Evolutionary conservation across 2,888 invertebrate genomes (phyloP).

Genomic region (Synergus laeviventris): DNA sequence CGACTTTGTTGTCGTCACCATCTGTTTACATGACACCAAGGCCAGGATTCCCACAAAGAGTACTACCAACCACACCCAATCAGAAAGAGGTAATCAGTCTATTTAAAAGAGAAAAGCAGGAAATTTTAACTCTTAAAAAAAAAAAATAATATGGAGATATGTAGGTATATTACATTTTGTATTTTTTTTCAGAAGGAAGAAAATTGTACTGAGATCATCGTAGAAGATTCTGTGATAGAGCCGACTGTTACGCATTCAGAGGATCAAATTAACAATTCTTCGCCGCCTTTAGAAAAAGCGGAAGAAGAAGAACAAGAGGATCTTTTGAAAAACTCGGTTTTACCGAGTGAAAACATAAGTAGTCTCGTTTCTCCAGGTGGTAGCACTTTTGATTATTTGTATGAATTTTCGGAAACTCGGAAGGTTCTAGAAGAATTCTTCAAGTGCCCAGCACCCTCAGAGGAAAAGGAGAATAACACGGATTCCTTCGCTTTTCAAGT

Average conservation of each 20-base stretch:
- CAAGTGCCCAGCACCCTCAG: constrained; percentile 84
- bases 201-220: constrained; percentile 61
- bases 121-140: not conserved
- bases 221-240: constrained; percentile 68
- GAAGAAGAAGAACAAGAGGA: constrained; percentile 54
- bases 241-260: constrained; percentile 58
- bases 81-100: constrained; percentile 67
- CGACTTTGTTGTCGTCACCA: constrained; percentile 81
- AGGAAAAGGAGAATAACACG: constrained; percentile 77
- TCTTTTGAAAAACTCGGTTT: constrained; percentile 62
- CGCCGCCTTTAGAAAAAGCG: constrained; percentile 49
- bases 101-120: not conserved
- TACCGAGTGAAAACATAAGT: constrained; percentile 70
- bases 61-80: constrained; percentile 75
- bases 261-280: constrained; percentile 50
- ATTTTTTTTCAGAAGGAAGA: constrained; percentile 65
- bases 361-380: constrained; percentile 72
- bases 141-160: not conserved
- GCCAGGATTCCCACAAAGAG: constrained; percentile 91
- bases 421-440: constrained; percentile 96
- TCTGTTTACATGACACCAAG: constrained; percentile 84
- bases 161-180: not conserved
- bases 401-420: constrained; percentile 94
- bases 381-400: constrained; percentile 89
- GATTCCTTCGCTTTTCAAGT: constrained; percentile 77